Conservation (phyloP, 2,797 vertebrate species). For the Rhynchotus rufescens region DNA sequence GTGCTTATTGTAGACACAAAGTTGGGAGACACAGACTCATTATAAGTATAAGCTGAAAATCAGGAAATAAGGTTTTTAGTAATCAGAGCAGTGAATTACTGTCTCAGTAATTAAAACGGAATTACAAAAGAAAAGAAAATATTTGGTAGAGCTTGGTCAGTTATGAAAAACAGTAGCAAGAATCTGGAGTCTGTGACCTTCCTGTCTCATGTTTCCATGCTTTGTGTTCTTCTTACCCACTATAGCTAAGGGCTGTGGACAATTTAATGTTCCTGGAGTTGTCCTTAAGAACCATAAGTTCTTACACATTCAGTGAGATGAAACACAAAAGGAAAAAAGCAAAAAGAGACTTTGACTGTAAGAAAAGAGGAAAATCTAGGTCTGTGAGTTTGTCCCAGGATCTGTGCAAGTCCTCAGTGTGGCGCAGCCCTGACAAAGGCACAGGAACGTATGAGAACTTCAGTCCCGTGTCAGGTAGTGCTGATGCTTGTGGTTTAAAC, state of each 20-base stretch:
- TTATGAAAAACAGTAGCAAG: background rate
- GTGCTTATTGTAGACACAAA: background rate
- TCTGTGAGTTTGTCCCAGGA: background rate
- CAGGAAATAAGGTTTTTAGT: background rate
- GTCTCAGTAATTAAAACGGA: background rate
- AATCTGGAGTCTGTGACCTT: background rate
- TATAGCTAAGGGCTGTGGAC: background rate
- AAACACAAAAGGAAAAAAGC: background rate
- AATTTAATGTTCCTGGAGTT: background rate
- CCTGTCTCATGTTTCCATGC: background rate
- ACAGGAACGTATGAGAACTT: background rate
- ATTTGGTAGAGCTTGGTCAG: background rate
- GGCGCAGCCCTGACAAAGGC: background rate
- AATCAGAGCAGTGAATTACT: background rate
- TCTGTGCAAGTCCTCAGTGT: background rate
- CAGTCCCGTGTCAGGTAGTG: background rate
- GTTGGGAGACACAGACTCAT: background rate
- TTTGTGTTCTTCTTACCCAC: background rate
- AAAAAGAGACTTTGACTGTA: background rate
- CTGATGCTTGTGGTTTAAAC: background rate
- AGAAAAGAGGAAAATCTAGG: background rate
- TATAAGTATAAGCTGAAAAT: background rate
- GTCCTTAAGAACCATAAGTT: background rate
- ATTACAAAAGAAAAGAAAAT: background rate
- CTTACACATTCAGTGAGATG: background rate